A percentile compares a stretch with the other conserved stretches of the same genome.
Conservation (phyloP, 1,140 invertebrate species). For the Habropoda laboriosa region DNA sequence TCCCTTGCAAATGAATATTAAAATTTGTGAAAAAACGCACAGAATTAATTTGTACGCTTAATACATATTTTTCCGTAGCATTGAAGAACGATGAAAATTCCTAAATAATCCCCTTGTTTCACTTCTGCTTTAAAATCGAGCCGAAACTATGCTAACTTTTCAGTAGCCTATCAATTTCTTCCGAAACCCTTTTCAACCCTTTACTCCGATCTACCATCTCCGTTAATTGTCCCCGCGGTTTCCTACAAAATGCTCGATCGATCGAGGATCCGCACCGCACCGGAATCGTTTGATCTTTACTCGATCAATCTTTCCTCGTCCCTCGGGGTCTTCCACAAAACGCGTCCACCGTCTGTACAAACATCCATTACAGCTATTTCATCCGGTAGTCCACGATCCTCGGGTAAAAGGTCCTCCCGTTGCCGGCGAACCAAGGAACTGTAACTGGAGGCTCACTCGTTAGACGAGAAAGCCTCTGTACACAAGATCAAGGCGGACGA, state of each 20-base stretch:
- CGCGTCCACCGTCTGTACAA: slow-evolving; percentile 2
- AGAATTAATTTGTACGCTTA: no score
- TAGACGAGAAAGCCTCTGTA: slow-evolving; percentile 29
- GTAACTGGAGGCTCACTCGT: slow-evolving; percentile 36
- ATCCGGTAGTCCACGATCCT: not conserved
- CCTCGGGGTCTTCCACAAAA: not conserved
- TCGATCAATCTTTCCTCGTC: slow-evolving; percentile 20
- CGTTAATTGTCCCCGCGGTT: not conserved
- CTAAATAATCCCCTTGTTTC: no score
- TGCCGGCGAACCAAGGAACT: slow-evolving; percentile 17
- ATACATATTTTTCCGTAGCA: no score
- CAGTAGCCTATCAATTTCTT: not conserved
- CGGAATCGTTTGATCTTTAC: not conserved
- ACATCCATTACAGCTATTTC: slow-evolving; percentile 42
- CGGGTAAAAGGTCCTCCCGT: slow-evolving; percentile 13
- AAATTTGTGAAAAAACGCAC: no score
- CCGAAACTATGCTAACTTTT: no score
- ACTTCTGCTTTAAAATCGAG: no score
- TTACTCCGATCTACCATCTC: not conserved
- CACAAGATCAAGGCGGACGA: slow-evolving; percentile 49
- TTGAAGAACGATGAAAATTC: no score
- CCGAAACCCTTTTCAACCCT: not conserved
- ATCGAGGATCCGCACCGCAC: not conserved
- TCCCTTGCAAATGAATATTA: no score
- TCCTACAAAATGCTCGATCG: not conserved